These are phyloP conservation scores for Agrypnia vestita DNA, from an alignment of 1,140 invertebrate genomes.

Conservation along the genomic window DNA sequence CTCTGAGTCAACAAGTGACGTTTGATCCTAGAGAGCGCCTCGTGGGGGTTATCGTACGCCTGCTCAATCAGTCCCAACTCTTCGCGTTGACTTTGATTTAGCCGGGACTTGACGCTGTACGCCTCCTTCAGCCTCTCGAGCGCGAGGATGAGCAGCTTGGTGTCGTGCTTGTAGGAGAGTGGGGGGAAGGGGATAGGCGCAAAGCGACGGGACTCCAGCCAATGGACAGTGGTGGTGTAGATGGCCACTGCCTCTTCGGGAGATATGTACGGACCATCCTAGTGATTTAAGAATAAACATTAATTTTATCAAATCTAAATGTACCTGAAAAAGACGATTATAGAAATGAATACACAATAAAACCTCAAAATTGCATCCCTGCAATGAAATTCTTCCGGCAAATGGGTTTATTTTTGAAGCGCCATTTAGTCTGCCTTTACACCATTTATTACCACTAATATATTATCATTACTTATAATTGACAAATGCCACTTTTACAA, in stretches of 20 bases:
- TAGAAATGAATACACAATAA: too few relatives aligned
- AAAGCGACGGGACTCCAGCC: constrained; percentile 98
- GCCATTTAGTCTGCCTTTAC: too few relatives aligned
- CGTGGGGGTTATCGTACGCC: constrained; percentile 99
- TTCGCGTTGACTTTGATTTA: constrained; percentile 99
- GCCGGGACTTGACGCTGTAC: constrained; percentile 97
- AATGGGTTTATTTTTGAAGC: too few relatives aligned
- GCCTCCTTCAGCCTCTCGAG: constrained; percentile 98
- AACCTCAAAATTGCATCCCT: too few relatives aligned
- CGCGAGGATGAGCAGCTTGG: constrained; percentile 97
- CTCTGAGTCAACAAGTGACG: constrained; percentile 98
- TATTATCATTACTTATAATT: too few relatives aligned
- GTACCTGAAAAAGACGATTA: too few relatives aligned
- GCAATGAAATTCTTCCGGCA: too few relatives aligned
- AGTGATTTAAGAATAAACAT: neutral
- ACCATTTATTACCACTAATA: too few relatives aligned
- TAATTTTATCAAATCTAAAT: too few relatives aligned
- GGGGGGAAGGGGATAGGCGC: constrained; percentile 99
- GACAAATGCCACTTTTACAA: too few relatives aligned
- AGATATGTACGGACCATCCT: constrained; percentile 98
- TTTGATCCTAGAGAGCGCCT: constrained; percentile 98
- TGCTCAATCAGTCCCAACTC: constrained; percentile 99
- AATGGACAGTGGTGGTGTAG: constrained; percentile 99
- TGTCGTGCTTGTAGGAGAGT: constrained; percentile 99
- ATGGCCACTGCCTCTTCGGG: constrained; percentile 99